These are phyloP conservation scores for Drosophila athabasca DNA, from an alignment of 1,140 invertebrate genomes.

Conservation along the genomic window DNA sequence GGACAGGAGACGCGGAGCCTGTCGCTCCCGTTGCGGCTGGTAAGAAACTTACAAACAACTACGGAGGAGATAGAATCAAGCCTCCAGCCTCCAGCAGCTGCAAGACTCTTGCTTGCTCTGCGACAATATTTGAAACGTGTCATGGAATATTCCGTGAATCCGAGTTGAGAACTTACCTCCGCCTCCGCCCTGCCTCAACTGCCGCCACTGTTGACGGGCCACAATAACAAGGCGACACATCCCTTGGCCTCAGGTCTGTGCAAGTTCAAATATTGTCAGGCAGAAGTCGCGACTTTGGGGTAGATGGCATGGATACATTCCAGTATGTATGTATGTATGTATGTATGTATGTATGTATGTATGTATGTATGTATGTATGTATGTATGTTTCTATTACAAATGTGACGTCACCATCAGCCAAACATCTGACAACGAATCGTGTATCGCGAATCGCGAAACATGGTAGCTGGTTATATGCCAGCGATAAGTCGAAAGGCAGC, in stretches of 20 bases:
- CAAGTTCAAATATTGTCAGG: conserved; percentile 74
- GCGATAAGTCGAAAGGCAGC: conserved; percentile 35
- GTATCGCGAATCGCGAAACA: conserved; percentile 12
- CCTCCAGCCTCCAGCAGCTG: conserved; percentile 18
- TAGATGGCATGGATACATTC: no score
- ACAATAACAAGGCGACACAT: conserved; percentile 43
- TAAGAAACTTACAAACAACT: conserved; percentile 50
- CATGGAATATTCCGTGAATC: conserved; percentile 73
- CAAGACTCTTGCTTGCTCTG: conserved; percentile 57
- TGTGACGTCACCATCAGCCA: conserved; percentile 55
- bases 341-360: conserved; percentile 29
- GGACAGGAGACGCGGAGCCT: no score
- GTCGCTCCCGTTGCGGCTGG: conserved; percentile 13
- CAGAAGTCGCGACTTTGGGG: not conserved
- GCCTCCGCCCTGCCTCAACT: no score
- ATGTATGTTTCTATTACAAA: conserved; percentile 50
- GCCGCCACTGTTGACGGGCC: conserved; percentile 34
- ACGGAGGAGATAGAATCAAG: conserved; percentile 22
- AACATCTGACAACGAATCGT: conserved; percentile 28
- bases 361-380: conserved; percentile 20
- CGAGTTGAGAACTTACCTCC: conserved; percentile 25
- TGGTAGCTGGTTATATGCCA: conserved; percentile 54
- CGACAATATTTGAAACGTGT: conserved; percentile 78
- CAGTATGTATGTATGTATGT: conserved; percentile 16
- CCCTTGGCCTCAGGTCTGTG: conserved; percentile 45